A percentile compares a stretch with the other conserved stretches of the same genome.
Conservation (phyloP, 2,113 vertebrate species). For the Cavia porcellus region DNA sequence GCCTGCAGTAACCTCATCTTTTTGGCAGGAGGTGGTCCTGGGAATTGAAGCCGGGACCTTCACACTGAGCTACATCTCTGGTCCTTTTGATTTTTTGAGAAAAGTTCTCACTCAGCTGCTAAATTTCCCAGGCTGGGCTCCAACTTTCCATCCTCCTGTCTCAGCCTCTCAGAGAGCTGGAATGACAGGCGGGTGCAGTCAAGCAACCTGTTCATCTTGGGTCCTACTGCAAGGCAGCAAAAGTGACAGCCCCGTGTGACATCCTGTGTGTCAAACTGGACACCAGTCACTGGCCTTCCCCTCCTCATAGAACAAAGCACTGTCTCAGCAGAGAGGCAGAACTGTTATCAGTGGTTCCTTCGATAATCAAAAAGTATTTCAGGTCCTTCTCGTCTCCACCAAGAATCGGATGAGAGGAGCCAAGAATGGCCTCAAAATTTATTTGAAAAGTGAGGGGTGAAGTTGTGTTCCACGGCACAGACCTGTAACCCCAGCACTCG, state of each 20-base stretch:
- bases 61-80: neutral
- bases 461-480: neutral
- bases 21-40: neutral
- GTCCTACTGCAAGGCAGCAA: neutral
- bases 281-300: neutral
- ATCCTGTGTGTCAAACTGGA: neutral
- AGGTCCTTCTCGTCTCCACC: neutral
- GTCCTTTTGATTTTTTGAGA: neutral
- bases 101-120: neutral
- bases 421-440: neutral
- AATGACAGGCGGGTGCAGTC: neutral
- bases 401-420: neutral
- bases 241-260: neutral
- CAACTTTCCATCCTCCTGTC: neutral
- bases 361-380: neutral
- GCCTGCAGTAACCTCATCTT: neutral
- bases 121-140: neutral
- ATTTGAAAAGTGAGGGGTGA: neutral
- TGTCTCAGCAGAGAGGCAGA: neutral
- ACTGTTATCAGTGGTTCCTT: neutral
- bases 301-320: neutral
- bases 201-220: neutral
- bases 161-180: neutral
- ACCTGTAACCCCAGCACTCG: neutral
- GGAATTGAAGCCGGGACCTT: neutral